A percentile compares a stretch with the other conserved stretches of the same genome.
These are phyloP conservation scores for Leucania comma DNA, from an alignment of 2,888 invertebrate genomes.

Conservation along the genomic window DNA sequence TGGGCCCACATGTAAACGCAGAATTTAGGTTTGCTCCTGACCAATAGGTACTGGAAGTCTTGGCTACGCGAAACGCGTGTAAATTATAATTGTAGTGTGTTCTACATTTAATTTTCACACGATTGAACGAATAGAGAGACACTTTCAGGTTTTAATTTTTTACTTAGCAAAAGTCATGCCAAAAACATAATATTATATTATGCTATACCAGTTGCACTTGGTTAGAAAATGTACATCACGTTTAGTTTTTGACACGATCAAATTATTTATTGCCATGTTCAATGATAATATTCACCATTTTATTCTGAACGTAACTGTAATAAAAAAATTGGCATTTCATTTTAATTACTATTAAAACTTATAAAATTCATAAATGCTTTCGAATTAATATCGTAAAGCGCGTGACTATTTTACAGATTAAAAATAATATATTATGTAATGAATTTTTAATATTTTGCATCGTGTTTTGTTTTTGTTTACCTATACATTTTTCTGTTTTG, in stretches of 20 bases:
- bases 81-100: no score
- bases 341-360: slow-evolving; percentile 38
- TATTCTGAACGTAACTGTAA: neutral
- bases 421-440: slow-evolving; percentile 6
- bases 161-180: neutral
- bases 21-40: no score
- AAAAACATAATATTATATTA: neutral
- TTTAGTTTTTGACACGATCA: slow-evolving; percentile 18
- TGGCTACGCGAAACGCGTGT: no score
- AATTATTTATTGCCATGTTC: slow-evolving; percentile 10
- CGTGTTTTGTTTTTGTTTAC: neutral
- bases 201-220: neutral
- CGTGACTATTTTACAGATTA: slow-evolving; percentile 31
- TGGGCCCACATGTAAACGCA: no score
- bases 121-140: neutral
- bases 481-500: neutral
- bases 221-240: slow-evolving; percentile 13
- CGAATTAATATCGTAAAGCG: slow-evolving; percentile 4
- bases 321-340: slow-evolving; percentile 38
- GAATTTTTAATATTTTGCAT: slow-evolving; percentile 5
- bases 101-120: neutral
- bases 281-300: neutral
- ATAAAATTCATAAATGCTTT: slow-evolving; percentile 31
- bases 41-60: no score
- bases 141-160: neutral